Percentiles rank a stretch among this genome's conserved stretches.
Conservation (phyloP, 92 coral and sea anemone species). For the Galaxea fascicularis region DNA sequence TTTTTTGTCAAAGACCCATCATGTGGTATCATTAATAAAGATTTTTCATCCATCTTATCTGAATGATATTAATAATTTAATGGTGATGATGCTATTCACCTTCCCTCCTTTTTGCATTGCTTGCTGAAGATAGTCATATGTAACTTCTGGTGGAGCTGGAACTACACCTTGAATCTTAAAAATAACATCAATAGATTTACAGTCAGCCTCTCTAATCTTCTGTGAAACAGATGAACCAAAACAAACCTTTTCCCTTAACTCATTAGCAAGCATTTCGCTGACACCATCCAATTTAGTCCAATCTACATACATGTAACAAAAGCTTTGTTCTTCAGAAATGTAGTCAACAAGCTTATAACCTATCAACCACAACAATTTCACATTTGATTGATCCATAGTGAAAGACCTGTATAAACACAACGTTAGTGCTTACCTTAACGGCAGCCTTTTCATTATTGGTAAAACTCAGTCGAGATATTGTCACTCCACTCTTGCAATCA, state of each 20-base stretch:
- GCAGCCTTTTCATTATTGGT: conserved; percentile 67
- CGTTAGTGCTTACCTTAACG: conserved; percentile 62
- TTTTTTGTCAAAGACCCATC: no score
- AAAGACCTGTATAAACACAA: not conserved
- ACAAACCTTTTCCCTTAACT: no score
- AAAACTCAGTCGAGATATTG: conserved; percentile 86
- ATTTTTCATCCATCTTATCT: no score
- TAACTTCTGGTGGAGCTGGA: conserved; percentile 85
- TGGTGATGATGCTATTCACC: conserved; percentile 51
- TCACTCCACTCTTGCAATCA: conserved; percentile 89
- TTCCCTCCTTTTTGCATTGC: conserved; percentile 94
- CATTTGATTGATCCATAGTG: not conserved
- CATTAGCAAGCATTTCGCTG: no score
- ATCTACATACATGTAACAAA: no score
- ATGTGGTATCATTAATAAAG: no score
- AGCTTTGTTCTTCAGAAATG: no score
- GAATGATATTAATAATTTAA: no score
- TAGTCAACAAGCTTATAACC: no score
- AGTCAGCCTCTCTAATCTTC: not conserved
- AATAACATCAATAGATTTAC: not conserved
- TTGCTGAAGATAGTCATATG: conserved; percentile 78
- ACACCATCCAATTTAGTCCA: no score
- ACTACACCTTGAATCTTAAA: conserved; percentile 82
- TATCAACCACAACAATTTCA: no score
- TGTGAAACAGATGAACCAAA: not conserved